These are phyloP conservation scores for Stegana nigrithorax DNA, from an alignment of 2,888 invertebrate genomes.

Conservation along the genomic window DNA sequence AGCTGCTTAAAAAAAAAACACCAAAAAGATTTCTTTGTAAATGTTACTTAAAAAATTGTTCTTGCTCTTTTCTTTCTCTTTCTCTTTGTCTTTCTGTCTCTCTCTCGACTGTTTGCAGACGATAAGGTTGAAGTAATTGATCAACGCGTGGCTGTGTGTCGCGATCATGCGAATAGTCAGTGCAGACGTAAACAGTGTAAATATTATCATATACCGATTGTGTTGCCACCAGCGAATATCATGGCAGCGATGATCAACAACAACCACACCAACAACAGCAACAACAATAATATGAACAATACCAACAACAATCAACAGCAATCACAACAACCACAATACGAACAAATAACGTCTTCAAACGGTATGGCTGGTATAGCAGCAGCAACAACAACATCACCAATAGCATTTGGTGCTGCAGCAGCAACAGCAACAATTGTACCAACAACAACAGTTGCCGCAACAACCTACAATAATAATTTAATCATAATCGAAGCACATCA, in stretches of 20 bases:
- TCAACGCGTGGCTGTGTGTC: slow-evolving; percentile 95
- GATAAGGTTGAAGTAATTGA: slow-evolving; percentile 95
- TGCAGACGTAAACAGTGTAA: slow-evolving; percentile 95
- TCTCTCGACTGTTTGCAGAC: slow-evolving; percentile 72
- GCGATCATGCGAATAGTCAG: slow-evolving; percentile 94
- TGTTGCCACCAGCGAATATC: slow-evolving; percentile 84
- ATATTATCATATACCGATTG: slow-evolving; percentile 96
- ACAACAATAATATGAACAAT: slow-evolving; percentile 39
- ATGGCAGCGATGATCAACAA: slow-evolving; percentile 74
- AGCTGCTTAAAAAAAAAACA: too few species aligned
- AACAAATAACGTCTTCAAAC: slow-evolving; percentile 2
- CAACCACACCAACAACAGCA: slow-evolving; percentile 40
- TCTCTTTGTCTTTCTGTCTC: background rate
- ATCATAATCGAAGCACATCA: slow-evolving; percentile 63
- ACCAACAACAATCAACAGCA: slow-evolving; percentile 18
- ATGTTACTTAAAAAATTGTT: too few species aligned
- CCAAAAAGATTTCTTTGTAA: too few species aligned
- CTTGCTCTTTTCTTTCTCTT: background rate
- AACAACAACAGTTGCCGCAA: slow-evolving; percentile 34
- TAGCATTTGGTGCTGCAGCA: too few species aligned
- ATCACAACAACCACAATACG: slow-evolving; percentile 2
- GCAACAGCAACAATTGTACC: slow-evolving; percentile 32
- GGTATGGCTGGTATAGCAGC: slow-evolving; percentile 29
- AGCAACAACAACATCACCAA: slow-evolving; percentile 33
- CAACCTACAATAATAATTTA: slow-evolving; percentile 52